These are phyloP conservation scores for Drosophila flavopinicola DNA, from an alignment of 2,888 invertebrate genomes.

Conservation along the genomic window DNA sequence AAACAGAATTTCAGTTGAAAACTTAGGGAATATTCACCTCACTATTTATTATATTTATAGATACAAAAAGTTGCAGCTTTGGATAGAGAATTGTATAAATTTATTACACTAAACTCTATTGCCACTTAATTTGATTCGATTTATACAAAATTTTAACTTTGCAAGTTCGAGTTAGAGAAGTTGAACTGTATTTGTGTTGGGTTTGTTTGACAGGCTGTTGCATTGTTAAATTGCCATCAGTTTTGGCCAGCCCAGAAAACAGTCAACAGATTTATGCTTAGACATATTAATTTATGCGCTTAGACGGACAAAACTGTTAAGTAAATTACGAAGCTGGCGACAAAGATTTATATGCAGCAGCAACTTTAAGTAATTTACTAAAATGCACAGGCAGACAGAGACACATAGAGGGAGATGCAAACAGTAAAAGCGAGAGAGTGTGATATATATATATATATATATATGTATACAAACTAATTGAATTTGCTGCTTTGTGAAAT, in stretches of 20 bases:
- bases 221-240: conserved; percentile 45
- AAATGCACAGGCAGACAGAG: conserved; percentile 32
- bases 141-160: no score
- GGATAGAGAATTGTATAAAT: no score
- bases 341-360: conserved; percentile 60
- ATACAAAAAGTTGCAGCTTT: no score
- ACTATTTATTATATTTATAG: no score
- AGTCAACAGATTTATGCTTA: conserved; percentile 69
- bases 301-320: conserved; percentile 56
- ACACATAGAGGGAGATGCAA: neutral
- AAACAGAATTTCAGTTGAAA: no score
- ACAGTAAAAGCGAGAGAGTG: no score
- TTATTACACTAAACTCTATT: no score
- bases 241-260: conserved; percentile 37
- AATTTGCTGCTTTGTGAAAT: conserved; percentile 80
- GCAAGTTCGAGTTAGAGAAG: no score
- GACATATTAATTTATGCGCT: conserved; percentile 70
- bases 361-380: conserved; percentile 68
- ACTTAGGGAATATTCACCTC: no score
- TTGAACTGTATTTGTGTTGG: conserved; percentile 1
- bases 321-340: conserved; percentile 53
- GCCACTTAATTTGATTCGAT: no score
- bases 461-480: conserved; percentile 63
- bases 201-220: conserved; percentile 24
- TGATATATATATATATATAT: neutral